Conservation (phyloP, 2,888 invertebrate species). For the Acanthopleura granulata region DNA sequence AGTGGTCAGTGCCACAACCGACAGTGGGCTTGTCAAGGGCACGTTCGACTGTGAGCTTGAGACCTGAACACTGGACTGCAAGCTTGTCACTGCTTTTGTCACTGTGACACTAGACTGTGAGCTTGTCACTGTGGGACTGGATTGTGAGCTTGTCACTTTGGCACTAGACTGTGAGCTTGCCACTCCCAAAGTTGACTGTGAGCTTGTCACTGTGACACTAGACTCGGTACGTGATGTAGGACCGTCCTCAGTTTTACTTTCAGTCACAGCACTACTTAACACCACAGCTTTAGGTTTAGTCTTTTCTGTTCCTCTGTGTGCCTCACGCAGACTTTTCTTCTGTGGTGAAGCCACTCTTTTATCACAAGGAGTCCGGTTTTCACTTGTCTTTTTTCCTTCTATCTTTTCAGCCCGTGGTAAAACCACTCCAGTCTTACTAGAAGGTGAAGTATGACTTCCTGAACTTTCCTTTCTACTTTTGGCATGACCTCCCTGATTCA, state of each 20-base stretch:
- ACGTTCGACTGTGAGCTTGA: too few species aligned
- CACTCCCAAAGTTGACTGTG: not conserved
- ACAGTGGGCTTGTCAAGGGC: not conserved
- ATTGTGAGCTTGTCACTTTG: too few species aligned
- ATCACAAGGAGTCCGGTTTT: constrained; percentile 8
- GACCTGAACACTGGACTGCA: too few species aligned
- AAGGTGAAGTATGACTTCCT: not conserved
- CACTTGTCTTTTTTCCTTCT: not conserved
- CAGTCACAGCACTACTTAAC: not conserved
- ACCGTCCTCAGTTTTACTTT: not conserved
- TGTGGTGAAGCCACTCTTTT: not conserved
- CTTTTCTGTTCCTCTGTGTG: not conserved
- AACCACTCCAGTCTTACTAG: not conserved
- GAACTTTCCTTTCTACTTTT: not conserved
- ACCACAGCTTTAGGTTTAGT: not conserved
- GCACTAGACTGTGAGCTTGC: not conserved
- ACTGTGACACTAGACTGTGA: not conserved
- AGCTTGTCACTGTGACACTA: too few species aligned
- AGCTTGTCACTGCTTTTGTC: not conserved
- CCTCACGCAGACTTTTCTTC: not conserved
- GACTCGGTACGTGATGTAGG: too few species aligned
- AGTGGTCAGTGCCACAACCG: not conserved
- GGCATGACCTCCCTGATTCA: not conserved
- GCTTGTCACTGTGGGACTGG: not conserved
- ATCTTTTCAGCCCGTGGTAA: not conserved